phyloP scores from a whole-genome alignment of 2,888 invertebrate species.

The Theretra japonica region DNA sequence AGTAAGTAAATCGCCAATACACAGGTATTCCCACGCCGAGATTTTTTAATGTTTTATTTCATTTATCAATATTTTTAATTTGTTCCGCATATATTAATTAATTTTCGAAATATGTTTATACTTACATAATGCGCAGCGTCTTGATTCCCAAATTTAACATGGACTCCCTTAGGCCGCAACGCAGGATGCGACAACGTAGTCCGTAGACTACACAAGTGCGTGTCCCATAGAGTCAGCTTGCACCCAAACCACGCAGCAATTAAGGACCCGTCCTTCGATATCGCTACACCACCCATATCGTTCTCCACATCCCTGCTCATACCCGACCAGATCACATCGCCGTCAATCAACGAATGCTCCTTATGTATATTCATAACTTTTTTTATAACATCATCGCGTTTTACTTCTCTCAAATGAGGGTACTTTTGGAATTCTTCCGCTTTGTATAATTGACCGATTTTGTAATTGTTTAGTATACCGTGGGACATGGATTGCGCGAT shows the following conservation, averaged over 20 bases:
- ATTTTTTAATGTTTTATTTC: too few species aligned
- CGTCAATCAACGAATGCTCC: slow-evolving; percentile 49
- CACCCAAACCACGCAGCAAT: slow-evolving; percentile 82
- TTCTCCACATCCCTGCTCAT: slow-evolving; percentile 52
- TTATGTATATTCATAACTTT: slow-evolving; percentile 72
- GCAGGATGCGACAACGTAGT: slow-evolving; percentile 76
- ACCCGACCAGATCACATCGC: slow-evolving; percentile 43
- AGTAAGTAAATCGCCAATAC: too few species aligned
- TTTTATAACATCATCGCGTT: slow-evolving; percentile 59
- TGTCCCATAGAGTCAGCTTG: slow-evolving; percentile 78
- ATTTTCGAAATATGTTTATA: slow-evolving; percentile 33
- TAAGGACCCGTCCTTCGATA: slow-evolving; percentile 78
- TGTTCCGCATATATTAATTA: too few species aligned
- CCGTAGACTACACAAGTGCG: slow-evolving; percentile 68
- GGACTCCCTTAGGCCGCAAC: slow-evolving; percentile 70
- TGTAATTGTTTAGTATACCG: slow-evolving; percentile 63
- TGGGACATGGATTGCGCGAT: slow-evolving; percentile 64
- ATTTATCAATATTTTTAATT: too few species aligned
- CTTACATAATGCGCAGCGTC: slow-evolving; percentile 81
- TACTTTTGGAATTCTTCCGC: slow-evolving; percentile 22
- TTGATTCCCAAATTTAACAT: slow-evolving; percentile 74
- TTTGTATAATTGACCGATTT: slow-evolving; percentile 25
- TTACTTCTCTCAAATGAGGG: slow-evolving; percentile 54
- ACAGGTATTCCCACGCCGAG: too few species aligned
- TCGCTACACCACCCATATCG: slow-evolving; percentile 76